These are phyloP conservation scores for Colinus virginianus DNA, from an alignment of 2,113 vertebrate genomes.

Conservation along the genomic window DNA sequence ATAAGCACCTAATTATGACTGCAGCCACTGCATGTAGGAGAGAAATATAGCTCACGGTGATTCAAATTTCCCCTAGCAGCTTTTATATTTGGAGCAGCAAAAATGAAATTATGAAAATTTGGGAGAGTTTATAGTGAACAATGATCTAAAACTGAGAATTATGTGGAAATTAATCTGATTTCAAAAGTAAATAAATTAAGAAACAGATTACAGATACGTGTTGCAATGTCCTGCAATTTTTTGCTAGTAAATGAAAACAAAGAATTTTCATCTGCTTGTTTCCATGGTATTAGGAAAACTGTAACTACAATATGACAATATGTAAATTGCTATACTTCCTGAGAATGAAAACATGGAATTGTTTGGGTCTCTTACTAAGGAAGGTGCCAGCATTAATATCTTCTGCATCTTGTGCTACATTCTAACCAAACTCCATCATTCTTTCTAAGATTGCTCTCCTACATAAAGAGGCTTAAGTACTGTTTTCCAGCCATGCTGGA, in stretches of 20 bases:
- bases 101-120: neutral
- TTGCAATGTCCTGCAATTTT: neutral
- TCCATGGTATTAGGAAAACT: neutral
- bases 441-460: neutral
- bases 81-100: neutral
- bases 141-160: neutral
- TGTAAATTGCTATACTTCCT: neutral
- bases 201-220: neutral
- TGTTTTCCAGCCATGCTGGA: neutral
- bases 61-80: neutral
- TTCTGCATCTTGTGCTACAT: neutral
- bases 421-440: neutral
- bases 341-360: neutral
- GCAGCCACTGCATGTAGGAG: neutral
- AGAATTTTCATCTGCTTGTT: neutral
- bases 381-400: neutral
- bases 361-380: neutral
- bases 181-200: neutral
- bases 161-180: neutral
- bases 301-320: neutral
- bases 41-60: neutral
- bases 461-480: neutral
- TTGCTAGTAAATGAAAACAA: neutral
- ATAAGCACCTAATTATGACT: neutral
- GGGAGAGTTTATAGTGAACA: neutral